A percentile compares a stretch with the other conserved stretches of the same genome.
These are phyloP conservation scores for Notarius quadriscutis DNA, from an alignment of 2,113 vertebrate genomes.

Conservation along the genomic window DNA sequence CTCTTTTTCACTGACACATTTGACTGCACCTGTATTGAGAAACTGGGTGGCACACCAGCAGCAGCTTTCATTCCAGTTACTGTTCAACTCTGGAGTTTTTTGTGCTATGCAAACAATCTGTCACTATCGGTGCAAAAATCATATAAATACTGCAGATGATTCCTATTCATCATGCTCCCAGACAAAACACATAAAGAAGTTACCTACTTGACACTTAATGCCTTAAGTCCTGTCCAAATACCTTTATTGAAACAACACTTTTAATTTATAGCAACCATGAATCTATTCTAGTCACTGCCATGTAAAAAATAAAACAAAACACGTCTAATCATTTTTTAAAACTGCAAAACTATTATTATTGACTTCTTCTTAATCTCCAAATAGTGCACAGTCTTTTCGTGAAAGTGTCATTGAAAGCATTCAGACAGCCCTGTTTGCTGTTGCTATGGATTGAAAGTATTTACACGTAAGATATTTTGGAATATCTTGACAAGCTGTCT, in stretches of 20 bases:
- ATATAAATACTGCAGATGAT: constrained; percentile 63
- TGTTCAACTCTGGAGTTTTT: constrained; percentile 48
- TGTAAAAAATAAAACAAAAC: no score
- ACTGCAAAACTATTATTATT: not conserved
- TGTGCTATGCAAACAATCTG: constrained; percentile 67
- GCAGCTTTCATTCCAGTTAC: constrained; percentile 68
- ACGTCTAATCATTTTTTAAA: not conserved
- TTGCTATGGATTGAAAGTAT: constrained; percentile 50
- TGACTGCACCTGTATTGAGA: constrained; percentile 51
- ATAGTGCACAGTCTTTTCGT: not conserved
- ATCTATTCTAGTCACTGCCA: not conserved
- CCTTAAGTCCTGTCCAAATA: constrained; percentile 24
- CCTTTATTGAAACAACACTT: not conserved
- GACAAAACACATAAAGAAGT: constrained; percentile 60
- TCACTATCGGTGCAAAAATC: constrained; percentile 71
- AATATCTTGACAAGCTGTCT: constrained; percentile 56
- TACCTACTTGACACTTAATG: constrained; percentile 31
- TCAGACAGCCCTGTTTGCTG: constrained; percentile 31
- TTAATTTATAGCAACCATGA: not conserved
- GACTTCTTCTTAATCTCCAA: constrained; percentile 25
- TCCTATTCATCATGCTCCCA: constrained; percentile 58
- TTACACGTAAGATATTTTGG: constrained; percentile 51
- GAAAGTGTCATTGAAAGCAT: constrained; percentile 22
- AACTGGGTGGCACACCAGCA: constrained; percentile 30
- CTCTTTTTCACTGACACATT: constrained; percentile 60